Percentiles rank a stretch among this genome's conserved stretches.
Evolutionary conservation across 2,113 vertebrate genomes (phyloP).

Genomic region (Gallinago jamesoni): DNA sequence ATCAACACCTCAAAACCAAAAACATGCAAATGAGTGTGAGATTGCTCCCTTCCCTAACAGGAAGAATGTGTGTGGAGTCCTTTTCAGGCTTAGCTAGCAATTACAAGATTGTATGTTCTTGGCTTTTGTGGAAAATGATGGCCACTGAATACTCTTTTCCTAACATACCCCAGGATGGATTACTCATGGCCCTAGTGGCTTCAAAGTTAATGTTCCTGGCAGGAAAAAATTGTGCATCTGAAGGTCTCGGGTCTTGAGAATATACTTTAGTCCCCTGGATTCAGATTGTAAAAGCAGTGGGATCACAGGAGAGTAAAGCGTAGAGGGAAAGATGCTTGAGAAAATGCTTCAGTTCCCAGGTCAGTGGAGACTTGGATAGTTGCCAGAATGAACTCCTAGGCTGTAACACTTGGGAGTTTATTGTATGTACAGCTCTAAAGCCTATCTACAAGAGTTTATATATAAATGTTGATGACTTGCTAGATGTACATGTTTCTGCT

Average conservation of each 20-base stretch:
- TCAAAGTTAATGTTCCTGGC: background rate
- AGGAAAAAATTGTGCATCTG: background rate
- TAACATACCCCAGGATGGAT: background rate
- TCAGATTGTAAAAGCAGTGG: background rate
- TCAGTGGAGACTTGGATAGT: background rate
- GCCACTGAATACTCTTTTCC: background rate
- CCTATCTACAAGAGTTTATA: background rate
- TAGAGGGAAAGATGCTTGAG: background rate
- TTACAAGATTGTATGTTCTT: background rate
- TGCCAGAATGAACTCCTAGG: background rate
- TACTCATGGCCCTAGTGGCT: background rate
- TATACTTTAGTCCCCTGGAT: background rate
- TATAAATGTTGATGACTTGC: background rate
- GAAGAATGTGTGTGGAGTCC: background rate
- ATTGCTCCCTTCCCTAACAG: background rate
- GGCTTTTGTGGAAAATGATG: background rate
- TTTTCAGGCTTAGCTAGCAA: background rate
- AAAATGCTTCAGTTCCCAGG: background rate
- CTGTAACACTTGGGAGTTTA: background rate
- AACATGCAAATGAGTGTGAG: background rate
- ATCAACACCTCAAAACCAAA: background rate
- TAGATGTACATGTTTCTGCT: background rate
- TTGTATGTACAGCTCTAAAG: background rate
- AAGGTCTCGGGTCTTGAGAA: rapidly evolving
- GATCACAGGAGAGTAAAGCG: background rate